Conservation (phyloP, 2,797 vertebrate species). For the Chiroxiphia lanceolata region DNA sequence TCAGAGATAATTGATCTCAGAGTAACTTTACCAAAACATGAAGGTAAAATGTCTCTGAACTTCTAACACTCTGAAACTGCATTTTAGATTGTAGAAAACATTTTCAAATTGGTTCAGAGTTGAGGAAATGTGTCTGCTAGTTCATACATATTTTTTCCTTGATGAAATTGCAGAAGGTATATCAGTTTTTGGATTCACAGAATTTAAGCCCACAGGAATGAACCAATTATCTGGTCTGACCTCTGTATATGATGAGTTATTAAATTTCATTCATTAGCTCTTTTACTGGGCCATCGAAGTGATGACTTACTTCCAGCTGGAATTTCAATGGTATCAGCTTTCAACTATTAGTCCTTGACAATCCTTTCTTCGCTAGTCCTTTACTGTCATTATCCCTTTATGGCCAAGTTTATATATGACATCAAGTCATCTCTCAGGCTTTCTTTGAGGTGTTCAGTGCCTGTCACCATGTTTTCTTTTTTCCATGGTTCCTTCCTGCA, state of each 20-base stretch:
- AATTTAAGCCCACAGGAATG: not conserved
- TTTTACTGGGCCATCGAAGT: not conserved
- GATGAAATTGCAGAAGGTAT: not conserved
- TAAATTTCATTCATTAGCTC: conserved; percentile 35
- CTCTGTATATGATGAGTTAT: not conserved
- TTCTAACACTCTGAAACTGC: not conserved
- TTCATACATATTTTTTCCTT: not conserved
- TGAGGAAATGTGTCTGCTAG: not conserved
- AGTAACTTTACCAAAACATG: not conserved
- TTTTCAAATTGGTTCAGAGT: not conserved
- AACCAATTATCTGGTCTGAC: conserved; percentile 27
- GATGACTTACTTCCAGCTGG: not conserved
- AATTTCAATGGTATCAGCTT: conserved; percentile 31
- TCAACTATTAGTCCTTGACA: not conserved
- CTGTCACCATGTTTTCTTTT: not conserved
- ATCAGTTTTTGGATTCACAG: not conserved
- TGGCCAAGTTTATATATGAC: not conserved
- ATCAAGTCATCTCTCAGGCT: not conserved
- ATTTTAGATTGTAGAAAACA: not conserved
- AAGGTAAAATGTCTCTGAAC: not conserved
- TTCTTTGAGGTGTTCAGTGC: not conserved
- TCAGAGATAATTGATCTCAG: not conserved
- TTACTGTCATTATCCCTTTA: not conserved
- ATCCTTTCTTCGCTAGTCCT: not conserved
- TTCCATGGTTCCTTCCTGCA: not conserved